phyloP scores from a whole-genome alignment of 2,888 invertebrate genomes.

The Nephrotoma appendiculata region DNA sequence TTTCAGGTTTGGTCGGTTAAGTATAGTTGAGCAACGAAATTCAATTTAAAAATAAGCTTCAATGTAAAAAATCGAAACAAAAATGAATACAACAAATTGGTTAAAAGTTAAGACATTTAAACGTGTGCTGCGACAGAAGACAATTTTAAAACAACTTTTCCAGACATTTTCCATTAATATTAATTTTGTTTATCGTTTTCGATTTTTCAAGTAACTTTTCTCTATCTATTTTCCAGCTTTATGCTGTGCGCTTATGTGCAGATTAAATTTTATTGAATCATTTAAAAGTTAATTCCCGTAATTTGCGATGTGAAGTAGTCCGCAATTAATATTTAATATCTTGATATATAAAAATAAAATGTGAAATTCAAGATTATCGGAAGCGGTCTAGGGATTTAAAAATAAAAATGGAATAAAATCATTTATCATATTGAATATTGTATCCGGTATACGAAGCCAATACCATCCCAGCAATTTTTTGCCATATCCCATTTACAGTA shows the following conservation, averaged over 20 bases:
- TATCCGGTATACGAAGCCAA: too few species aligned
- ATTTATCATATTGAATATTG: neutral
- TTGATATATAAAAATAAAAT: neutral
- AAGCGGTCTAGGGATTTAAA: neutral
- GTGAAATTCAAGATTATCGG: neutral
- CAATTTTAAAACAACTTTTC: neutral
- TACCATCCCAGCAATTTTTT: too few species aligned
- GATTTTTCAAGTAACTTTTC: neutral
- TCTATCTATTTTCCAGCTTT: neutral
- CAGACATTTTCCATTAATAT: neutral
- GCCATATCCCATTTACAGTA: too few species aligned
- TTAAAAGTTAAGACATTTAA: neutral
- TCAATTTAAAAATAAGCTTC: neutral
- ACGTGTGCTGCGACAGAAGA: neutral
- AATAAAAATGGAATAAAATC: neutral
- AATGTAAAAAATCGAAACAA: too few species aligned
- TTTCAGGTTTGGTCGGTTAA: neutral
- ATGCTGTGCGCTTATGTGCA: neutral
- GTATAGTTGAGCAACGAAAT: neutral
- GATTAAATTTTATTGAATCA: neutral
- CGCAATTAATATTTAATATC: neutral
- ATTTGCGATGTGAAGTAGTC: neutral
- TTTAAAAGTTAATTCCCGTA: neutral
- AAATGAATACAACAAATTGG: neutral
- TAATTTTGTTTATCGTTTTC: neutral